Conservation (phyloP, 2,797 vertebrate species). For the Megalops cyprinoides region DNA sequence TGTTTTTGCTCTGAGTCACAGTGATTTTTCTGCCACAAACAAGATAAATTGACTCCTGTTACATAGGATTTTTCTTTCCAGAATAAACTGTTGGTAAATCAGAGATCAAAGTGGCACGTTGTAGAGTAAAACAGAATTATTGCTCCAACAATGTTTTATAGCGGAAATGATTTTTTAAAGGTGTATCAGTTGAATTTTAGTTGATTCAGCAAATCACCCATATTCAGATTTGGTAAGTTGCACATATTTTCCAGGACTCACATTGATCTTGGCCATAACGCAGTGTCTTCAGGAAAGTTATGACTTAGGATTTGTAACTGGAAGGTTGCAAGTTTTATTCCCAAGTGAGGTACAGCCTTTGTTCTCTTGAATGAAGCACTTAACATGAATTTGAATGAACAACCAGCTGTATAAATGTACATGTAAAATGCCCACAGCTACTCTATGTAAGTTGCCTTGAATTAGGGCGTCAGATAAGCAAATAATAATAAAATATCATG, state of each 20-base stretch:
- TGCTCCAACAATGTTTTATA: neutral
- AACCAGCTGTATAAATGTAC: neutral
- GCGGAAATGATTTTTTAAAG: neutral
- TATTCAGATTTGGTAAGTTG: neutral
- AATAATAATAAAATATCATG: too few relatives aligned
- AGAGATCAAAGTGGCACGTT: constrained; percentile 18
- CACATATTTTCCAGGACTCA: neutral
- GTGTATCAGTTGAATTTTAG: too few relatives aligned
- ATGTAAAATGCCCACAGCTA: too few relatives aligned
- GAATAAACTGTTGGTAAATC: constrained; percentile 19
- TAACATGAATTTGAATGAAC: neutral
- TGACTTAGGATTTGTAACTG: neutral
- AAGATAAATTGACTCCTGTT: constrained; percentile 17
- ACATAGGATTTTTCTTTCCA: neutral
- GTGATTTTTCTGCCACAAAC: constrained; percentile 21
- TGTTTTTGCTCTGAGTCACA: constrained; percentile 26
- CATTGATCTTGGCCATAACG: neutral
- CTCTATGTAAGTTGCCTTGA: neutral
- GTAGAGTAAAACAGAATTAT: constrained; percentile 7
- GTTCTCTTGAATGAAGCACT: neutral
- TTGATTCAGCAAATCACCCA: too few relatives aligned
- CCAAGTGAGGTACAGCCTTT: neutral
- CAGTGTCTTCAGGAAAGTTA: neutral
- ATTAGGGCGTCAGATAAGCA: neutral
- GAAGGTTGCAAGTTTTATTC: neutral